Conservation (phyloP, 2,888 invertebrate genomes). For the Apodemia zela region DNA sequence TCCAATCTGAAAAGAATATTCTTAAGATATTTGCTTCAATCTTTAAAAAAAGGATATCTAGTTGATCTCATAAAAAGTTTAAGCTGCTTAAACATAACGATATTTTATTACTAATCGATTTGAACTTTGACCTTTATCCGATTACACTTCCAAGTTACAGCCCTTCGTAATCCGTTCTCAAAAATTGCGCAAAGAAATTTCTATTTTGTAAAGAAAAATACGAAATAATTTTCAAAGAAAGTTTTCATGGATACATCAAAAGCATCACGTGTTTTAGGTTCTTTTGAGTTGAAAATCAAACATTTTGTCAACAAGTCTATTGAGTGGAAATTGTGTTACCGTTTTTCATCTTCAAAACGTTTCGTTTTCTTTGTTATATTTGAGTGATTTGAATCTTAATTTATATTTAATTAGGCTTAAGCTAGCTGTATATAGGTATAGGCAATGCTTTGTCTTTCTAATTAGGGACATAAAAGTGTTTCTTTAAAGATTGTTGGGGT, state of each 20-base stretch:
- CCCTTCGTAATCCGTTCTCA: background rate
- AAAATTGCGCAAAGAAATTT: background rate
- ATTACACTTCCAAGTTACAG: background rate
- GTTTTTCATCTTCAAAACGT: constrained; percentile 39
- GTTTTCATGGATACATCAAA: constrained; percentile 22
- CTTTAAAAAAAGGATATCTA: background rate
- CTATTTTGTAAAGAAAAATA: constrained; percentile 14
- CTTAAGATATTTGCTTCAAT: background rate
- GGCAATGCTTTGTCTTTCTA: too few relatives aligned
- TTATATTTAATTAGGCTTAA: background rate
- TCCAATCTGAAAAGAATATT: background rate
- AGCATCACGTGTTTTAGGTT: constrained; percentile 20
- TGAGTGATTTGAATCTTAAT: constrained; percentile 27
- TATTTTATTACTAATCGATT: constrained; percentile 6
- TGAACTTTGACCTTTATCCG: background rate
- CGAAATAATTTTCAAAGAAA: constrained; percentile 17
- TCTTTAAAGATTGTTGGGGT: too few relatives aligned
- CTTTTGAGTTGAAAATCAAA: constrained; percentile 40
- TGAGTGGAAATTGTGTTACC: constrained; percentile 32
- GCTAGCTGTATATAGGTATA: too few relatives aligned
- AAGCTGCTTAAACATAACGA: constrained; percentile 2
- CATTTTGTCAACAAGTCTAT: constrained; percentile 45
- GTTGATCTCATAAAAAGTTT: background rate
- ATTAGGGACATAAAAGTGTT: too few relatives aligned
- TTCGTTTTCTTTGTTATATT: constrained; percentile 43